Evolutionary conservation across 2,113 vertebrate genomes (phyloP), one percentile per base, ranked within the genome.

Genomic region (Onychostoma macrolepis): DNA sequence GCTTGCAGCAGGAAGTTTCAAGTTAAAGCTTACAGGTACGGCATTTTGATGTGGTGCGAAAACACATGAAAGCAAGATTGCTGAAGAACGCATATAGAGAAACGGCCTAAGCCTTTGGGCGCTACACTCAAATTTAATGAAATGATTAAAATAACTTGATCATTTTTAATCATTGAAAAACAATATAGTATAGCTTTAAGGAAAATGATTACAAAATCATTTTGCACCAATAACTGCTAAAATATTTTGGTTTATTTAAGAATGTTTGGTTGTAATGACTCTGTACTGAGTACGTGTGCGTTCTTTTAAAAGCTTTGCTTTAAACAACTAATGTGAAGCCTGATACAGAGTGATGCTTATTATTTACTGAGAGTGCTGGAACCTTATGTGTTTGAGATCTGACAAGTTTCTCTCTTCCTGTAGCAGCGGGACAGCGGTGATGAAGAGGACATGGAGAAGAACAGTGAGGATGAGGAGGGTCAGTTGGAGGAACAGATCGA

Each of bases 401-500:
- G 69, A 72, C 9, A 10, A 12, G 19, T 10, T 12, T 72, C 9
- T 72, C 24, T 5, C 11, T 45, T 15, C 79, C 83, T 90, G 10
- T 24, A 17, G 3, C 91, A 99, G 96, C 94, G 94, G 89, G 97
- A 98, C 93, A 98, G 97, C 26, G 97, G 96, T 0, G 96, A 97
- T 2, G 97, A 97, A 0, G 96, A 98, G 0, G 97, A 98, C 0
- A 97, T 98, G 0, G 96, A 98, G 85, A 96, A 97, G 88, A 96
- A 97, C 94, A 98, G 97, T 0, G 97, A 98, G 83, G 96, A 98
- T 17, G 98, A 99, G 86, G 97, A 98, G 38, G 96, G 97, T 1
- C 97, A 97, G 0, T 92, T 99, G 24, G 98, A 99, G 90, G 98
- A 99, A 84, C 97, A 99, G 92, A 99, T 99, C 85, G 98, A 99